Evolutionary conservation across 2,888 invertebrate genomes (phyloP), one percentile per base, ranked within the genome.

Genomic region (Amaurobius ferox): DNA sequence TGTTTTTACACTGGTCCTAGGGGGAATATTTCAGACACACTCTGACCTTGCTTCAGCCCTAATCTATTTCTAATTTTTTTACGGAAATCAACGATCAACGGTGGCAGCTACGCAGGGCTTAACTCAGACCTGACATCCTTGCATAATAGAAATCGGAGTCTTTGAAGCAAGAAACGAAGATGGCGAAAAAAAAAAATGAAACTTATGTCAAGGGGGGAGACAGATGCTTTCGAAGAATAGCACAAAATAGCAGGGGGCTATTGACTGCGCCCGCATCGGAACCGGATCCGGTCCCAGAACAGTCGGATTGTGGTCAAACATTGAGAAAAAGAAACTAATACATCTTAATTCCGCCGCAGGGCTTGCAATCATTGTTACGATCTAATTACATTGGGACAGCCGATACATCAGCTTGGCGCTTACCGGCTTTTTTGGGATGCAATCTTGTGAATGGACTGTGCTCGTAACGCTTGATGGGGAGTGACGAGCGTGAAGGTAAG

Each of bases 321-420:
- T 81, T 68, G 80, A 74, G 28, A 70, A 79, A 79, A 76, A 76
- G 83, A 77, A 85, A 77, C 83, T 85, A 85, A 85, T 85, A 77
- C 77, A 85, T 85, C 83, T 85, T 77, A 85, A 85, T 85, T 85
- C 72, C 71, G 77, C 83, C 67, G 16, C 39, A 32, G 40, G 79
- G 70, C 72, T 3, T 39, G n/a, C n/a, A 29, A 77, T 76, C 68
- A 85, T 85, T 64, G 83, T 55, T 48, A 44, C 71, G 83, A 76
- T 85, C 83, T 85, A 85, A 85, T 85, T 85, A 85, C 77, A 77
- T 85, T 85, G 72, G 39, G 77, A 74, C 80, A 74, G 68, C 81
- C 81, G 76, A 83, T 83, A 73, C 81, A 83, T 83, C 81, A 76
- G 76, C 32, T 30, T 74, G 48, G 76, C 30, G 35, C 55, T 30